A percentile compares a stretch with the other conserved stretches of the same genome.
Conservation (phyloP, 2,797 vertebrate species). For the Triplophysa bombifrons region DNA sequence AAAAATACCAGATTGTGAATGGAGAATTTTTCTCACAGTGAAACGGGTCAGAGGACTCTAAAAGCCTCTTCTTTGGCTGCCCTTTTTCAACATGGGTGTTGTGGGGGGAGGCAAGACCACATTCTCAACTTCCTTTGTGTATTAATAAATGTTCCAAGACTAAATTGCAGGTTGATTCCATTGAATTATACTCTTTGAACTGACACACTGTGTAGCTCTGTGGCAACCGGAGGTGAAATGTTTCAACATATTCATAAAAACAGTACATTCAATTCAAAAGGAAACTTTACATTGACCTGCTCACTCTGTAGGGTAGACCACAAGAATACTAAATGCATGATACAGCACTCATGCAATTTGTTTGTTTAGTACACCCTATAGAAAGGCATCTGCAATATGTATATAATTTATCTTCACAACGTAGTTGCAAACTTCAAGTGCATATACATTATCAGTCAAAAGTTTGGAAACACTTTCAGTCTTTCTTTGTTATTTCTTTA, state of each 20-base stretch:
- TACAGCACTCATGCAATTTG: not conserved
- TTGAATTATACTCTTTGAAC: slow-evolving; percentile 56
- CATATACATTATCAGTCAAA: too few species aligned
- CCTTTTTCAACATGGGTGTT: slow-evolving; percentile 68
- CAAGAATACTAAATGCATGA: not conserved
- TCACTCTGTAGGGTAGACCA: not conserved
- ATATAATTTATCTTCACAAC: too few species aligned
- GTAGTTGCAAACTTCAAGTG: too few species aligned
- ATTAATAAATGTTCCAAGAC: slow-evolving; percentile 56
- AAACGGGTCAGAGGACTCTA: slow-evolving; percentile 70
- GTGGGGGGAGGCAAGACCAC: slow-evolving; percentile 71
- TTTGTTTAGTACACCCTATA: not conserved
- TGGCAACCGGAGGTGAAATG: not conserved
- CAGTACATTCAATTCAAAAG: not conserved
- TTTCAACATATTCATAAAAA: not conserved
- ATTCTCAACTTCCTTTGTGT: slow-evolving; percentile 68
- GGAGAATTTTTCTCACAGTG: slow-evolving; percentile 85
- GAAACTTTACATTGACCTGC: not conserved
- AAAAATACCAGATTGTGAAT: slow-evolving; percentile 73
- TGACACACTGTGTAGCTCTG: slow-evolving; percentile 4
- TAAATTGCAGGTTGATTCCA: slow-evolving; percentile 56
- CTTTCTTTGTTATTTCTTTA: too few species aligned
- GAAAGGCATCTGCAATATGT: too few species aligned
- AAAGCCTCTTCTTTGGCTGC: slow-evolving; percentile 70
- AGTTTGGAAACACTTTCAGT: too few species aligned